A percentile compares a stretch with the other conserved stretches of the same genome.
Evolutionary conservation across 1,140 invertebrate species (phyloP).

Genomic region (Drosophila ohnishii): DNA sequence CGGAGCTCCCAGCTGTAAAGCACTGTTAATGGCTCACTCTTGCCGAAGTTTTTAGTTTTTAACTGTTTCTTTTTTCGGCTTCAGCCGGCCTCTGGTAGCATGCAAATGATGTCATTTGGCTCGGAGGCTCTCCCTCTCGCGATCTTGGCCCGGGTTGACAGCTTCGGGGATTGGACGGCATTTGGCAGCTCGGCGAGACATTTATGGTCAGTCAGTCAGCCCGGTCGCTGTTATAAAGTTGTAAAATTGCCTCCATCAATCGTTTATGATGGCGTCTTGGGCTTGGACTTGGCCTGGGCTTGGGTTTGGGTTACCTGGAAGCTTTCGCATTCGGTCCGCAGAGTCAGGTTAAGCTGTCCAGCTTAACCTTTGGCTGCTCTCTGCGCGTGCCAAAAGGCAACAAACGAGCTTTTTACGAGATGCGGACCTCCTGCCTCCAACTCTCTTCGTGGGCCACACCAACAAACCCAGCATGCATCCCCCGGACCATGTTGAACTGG

Average conservation of each 20-base stretch:
- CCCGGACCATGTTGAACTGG: slow-evolving; percentile 69
- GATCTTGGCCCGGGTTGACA: slow-evolving; percentile 48
- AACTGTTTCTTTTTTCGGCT: not conserved
- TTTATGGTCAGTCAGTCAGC: slow-evolving; percentile 57
- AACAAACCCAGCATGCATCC: slow-evolving; percentile 76
- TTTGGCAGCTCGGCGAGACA: slow-evolving; percentile 58
- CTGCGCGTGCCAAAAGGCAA: slow-evolving; percentile 79
- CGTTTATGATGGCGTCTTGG: slow-evolving; percentile 59
- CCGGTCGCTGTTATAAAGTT: slow-evolving; percentile 63
- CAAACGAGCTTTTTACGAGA: slow-evolving; percentile 78
- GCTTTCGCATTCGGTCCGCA: slow-evolving; percentile 32
- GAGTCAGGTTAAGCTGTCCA: slow-evolving; percentile 68
- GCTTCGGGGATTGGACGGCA: slow-evolving; percentile 49
- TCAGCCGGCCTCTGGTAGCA: slow-evolving; percentile 27
- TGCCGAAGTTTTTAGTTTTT: slow-evolving; percentile 19
- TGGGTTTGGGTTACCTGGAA: slow-evolving; percentile 12
- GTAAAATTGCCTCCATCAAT: slow-evolving; percentile 72
- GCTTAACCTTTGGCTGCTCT: slow-evolving; percentile 73
- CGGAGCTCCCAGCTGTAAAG: slow-evolving; percentile 66
- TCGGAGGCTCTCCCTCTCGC: slow-evolving; percentile 23
- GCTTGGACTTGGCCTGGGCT: not conserved
- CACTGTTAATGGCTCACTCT: slow-evolving; percentile 72
- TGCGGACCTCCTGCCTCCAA: slow-evolving; percentile 38
- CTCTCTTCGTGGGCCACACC: slow-evolving; percentile 57
- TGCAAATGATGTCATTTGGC: slow-evolving; percentile 70